Evolutionary conservation across 2,888 invertebrate species (phyloP), one percentile per base, ranked within the genome.

Genomic region (Anthoptus insignis): DNA sequence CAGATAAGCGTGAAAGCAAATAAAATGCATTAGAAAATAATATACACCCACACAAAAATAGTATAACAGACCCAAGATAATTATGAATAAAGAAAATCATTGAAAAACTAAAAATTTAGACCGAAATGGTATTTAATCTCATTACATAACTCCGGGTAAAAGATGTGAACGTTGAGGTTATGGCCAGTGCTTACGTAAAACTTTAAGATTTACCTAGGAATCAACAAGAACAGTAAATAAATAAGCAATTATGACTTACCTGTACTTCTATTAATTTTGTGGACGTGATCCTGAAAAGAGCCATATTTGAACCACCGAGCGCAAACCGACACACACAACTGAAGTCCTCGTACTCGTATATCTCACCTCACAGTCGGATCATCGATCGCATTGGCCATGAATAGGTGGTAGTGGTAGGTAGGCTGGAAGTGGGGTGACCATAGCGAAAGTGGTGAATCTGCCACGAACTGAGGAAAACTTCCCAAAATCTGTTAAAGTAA

Each of bases 251-350:
- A 59, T 56, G 7, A 79, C 73, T 86, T 86, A 95, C 95, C 94
- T 95, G 95, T 82, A 94, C 89, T 84, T 96, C 96, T 74, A 91
- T 86, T 80, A 96, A 84, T 93, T 92, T 95, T 73, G 93, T 89
- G 76, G 95, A 91, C 76, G 95, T 94, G 85, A 96, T 94, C 88
- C 95, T 95, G 89, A 94, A 95, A 81, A 96, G 88, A 86, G 95
- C 94, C 96, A 96, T 96, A 88, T 86, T 85, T 84, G 78, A 82
- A 72, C 84, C 84, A 79, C 86, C 84, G 82, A 86, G 81, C 81
- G 82, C 75, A 69, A 72, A 70, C 82, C 82, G 82, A 77, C 83
- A 84, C 85, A 81, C 82, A 80, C 78, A 76, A 59, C 59, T 54
- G 37, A 34, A 8, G 22, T 34, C 8, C 37, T 76, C 74, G 69